Evolutionary conservation across 2,888 invertebrate species (phyloP).

Genomic region (Octodonta nipae): DNA sequence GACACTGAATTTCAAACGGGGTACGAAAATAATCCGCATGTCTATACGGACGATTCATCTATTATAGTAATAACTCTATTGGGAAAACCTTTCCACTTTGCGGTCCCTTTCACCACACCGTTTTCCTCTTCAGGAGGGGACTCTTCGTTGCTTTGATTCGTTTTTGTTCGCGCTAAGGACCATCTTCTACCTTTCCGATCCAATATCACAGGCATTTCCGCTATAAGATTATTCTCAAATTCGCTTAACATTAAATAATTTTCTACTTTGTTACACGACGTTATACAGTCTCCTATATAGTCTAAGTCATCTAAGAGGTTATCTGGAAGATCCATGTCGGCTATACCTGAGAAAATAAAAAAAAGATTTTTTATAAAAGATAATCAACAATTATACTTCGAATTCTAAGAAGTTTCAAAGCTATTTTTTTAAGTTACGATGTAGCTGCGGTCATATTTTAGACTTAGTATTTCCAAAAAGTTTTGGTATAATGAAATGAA

Average conservation of each 20-base stretch:
- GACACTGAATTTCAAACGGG: no score
- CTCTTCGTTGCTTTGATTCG: conserved; percentile 34
- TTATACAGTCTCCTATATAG: conserved; percentile 70
- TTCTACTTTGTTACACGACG: conserved; percentile 75
- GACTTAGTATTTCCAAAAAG: no score
- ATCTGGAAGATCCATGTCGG: conserved; percentile 70
- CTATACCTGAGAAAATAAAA: no score
- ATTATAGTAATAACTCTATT: conserved; percentile 64
- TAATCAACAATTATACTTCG: no score
- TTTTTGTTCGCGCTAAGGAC: conserved; percentile 49
- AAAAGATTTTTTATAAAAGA: no score
- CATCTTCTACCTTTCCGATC: conserved; percentile 59
- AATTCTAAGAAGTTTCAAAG: no score
- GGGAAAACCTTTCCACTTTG: conserved; percentile 34
- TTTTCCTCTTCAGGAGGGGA: conserved; percentile 43
- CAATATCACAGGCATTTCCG: conserved; percentile 60
- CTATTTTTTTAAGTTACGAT: no score
- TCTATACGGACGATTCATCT: conserved; percentile 59
- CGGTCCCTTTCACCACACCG: conserved; percentile 30
- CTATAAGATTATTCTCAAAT: conserved; percentile 72
- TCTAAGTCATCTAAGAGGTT: conserved; percentile 65
- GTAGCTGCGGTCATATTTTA: no score
- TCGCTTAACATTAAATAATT: conserved; percentile 77
- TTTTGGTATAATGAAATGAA: no score
- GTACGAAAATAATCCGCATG: no score